phyloP scores from a whole-genome alignment of 2,797 vertebrate species.

The Pangasius sanitwongsei region DNA sequence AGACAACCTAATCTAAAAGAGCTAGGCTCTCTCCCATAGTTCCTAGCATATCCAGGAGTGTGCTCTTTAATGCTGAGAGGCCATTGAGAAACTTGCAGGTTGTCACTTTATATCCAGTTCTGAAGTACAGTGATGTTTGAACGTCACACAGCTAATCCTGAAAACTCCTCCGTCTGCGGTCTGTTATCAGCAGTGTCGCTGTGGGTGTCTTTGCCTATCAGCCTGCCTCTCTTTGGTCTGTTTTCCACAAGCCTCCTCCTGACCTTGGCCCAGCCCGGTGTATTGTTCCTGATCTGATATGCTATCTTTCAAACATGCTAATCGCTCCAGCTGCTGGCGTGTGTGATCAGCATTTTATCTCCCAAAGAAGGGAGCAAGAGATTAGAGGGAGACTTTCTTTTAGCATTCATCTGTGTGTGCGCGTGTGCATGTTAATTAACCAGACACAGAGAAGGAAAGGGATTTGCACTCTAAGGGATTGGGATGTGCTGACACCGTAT shows the following conservation, averaged over 20 bases:
- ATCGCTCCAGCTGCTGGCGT: conserved; percentile 68
- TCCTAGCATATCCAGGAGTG: neutral
- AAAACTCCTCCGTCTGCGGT: conserved; percentile 50
- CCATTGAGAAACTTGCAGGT: conserved; percentile 30
- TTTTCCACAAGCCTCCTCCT: conserved; percentile 77
- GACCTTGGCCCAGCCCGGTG: conserved; percentile 79
- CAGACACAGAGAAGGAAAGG: conserved; percentile 35
- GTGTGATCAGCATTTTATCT: conserved; percentile 79
- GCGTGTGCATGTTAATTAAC: conserved; percentile 52
- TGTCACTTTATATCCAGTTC: conserved; percentile 27
- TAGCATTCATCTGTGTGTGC: conserved; percentile 49
- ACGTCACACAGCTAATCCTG: conserved; percentile 49
- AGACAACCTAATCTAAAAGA: too few relatives aligned
- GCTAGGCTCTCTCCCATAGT: neutral
- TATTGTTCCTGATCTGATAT: conserved; percentile 79
- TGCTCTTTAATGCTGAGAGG: conserved; percentile 29
- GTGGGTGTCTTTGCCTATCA: conserved; percentile 38
- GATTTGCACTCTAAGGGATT: conserved; percentile 36
- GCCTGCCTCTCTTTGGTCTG: conserved; percentile 56
- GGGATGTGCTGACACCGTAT: conserved; percentile 45
- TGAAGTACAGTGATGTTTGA: conserved; percentile 46
- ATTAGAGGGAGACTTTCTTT: conserved; percentile 66
- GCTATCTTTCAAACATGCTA: conserved; percentile 79
- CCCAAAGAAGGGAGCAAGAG: conserved; percentile 67
- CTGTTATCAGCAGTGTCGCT: conserved; percentile 45